Evolutionary conservation across 2,888 invertebrate species (phyloP).

Genomic region (Andrena bicolor): DNA sequence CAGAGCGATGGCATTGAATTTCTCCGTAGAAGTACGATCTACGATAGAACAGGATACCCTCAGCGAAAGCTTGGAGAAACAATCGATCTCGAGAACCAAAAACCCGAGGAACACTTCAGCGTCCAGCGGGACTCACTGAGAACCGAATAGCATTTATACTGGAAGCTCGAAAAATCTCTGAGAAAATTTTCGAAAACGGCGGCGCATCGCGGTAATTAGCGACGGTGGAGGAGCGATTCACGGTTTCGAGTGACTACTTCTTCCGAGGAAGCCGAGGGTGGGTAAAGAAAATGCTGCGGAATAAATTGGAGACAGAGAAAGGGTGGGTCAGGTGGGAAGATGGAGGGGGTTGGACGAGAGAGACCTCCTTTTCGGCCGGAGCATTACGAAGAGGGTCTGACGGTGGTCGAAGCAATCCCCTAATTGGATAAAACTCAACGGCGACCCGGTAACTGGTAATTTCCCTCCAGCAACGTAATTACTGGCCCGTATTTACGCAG

Average conservation of each 20-base stretch:
- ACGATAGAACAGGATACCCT: no score
- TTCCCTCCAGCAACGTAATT: conserved; percentile 78
- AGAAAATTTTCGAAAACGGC: background rate
- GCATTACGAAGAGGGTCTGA: conserved; percentile 44
- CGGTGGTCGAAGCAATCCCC: conserved; percentile 69
- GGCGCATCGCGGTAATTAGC: conserved; percentile 17
- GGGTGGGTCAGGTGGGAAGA: conserved; percentile 16
- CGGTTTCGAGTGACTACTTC: conserved; percentile 13
- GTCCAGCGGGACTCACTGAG: no score
- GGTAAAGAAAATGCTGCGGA: conserved; percentile 37
- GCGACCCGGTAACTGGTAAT: conserved; percentile 76
- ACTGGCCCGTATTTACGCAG: conserved; percentile 77
- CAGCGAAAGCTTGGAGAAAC: no score
- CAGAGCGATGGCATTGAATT: no score
- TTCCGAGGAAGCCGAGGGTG: background rate
- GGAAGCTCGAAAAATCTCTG: background rate
- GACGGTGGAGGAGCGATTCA: conserved; percentile 4
- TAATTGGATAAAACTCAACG: conserved; percentile 78
- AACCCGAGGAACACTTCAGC: background rate
- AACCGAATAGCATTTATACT: background rate
- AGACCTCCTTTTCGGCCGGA: conserved; percentile 34
- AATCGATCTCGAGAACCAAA: no score
- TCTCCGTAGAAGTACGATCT: no score
- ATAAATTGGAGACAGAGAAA: conserved; percentile 42
- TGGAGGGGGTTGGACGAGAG: conserved; percentile 16